Conservation (phyloP, 2,113 vertebrate species). For the Grus americana region DNA sequence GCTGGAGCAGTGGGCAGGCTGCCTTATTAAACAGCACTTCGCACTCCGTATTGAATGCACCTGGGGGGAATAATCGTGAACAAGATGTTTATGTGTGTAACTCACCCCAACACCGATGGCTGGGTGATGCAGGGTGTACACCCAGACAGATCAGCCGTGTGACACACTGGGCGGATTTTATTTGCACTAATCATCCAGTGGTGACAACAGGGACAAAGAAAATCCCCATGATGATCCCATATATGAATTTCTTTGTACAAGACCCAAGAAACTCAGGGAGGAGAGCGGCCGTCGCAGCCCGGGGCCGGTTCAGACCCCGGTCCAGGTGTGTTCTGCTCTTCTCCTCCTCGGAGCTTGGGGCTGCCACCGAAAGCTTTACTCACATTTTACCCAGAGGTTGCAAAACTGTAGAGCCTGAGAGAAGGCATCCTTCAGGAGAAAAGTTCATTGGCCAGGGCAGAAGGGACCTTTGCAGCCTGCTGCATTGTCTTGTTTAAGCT, state of each 20-base stretch:
- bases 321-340: background rate
- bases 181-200: rapidly evolving
- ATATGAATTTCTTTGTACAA: rapidly evolving
- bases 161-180: rapidly evolving
- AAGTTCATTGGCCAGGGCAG: rapidly evolving
- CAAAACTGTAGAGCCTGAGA: background rate
- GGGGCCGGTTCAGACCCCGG: rapidly evolving
- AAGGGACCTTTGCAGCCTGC: background rate
- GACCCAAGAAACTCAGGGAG: background rate
- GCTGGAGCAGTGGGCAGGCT: background rate
- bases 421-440: background rate
- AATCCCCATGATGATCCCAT: rapidly evolving
- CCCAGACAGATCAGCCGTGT: rapidly evolving
- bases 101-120: rapidly evolving
- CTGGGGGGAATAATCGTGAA: rapidly evolving
- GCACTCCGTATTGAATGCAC: rapidly evolving
- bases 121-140: rapidly evolving
- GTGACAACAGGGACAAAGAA: background rate
- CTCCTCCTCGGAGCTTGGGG: background rate
- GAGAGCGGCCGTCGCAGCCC: rapidly evolving
- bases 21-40: background rate
- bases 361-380: background rate
- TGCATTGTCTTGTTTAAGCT: background rate
- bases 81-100: rapidly evolving
- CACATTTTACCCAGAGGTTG: background rate